Conservation (phyloP, 2,888 invertebrate species). For the Amaurobius ferox region DNA sequence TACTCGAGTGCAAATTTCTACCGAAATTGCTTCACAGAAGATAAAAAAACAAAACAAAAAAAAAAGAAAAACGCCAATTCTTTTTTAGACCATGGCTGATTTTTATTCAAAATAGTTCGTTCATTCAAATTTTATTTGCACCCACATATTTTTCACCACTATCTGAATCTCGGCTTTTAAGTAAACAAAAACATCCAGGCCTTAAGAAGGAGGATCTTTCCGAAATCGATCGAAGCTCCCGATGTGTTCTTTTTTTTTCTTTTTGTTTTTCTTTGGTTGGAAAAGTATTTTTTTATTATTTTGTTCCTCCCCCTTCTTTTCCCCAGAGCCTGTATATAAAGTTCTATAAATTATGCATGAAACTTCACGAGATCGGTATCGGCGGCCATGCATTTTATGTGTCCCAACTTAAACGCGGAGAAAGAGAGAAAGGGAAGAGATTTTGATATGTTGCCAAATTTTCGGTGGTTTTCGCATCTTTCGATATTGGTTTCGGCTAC, state of each 20-base stretch:
- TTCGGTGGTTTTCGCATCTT: slow-evolving; percentile 60
- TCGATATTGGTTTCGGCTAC: slow-evolving; percentile 56
- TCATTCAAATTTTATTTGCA: slow-evolving; percentile 14
- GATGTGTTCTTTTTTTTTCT: neutral
- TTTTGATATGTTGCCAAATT: slow-evolving; percentile 71
- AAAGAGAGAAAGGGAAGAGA: slow-evolving; percentile 19
- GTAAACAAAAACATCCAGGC: slow-evolving; percentile 55
- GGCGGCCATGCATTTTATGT: slow-evolving; percentile 67
- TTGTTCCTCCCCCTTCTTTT: neutral
- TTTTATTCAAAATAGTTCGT: slow-evolving; percentile 13
- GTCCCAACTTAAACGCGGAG: slow-evolving; percentile 39
- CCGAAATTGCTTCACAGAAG: neutral
- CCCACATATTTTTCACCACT: slow-evolving; percentile 32
- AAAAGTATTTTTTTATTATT: neutral
- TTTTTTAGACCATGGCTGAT: neutral
- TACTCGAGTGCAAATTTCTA: neutral
- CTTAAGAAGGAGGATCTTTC: neutral
- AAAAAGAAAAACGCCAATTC: no score
- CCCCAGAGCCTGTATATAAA: slow-evolving; percentile 12
- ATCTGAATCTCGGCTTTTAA: slow-evolving; percentile 57
- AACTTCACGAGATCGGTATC: slow-evolving; percentile 61
- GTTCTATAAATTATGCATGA: slow-evolving; percentile 67
- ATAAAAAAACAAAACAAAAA: no score
- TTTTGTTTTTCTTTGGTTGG: neutral
- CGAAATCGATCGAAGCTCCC: slow-evolving; percentile 25